Base-by-base conservation (phyloP, 2,888 invertebrate species). In the Athalia cordata region DNA sequence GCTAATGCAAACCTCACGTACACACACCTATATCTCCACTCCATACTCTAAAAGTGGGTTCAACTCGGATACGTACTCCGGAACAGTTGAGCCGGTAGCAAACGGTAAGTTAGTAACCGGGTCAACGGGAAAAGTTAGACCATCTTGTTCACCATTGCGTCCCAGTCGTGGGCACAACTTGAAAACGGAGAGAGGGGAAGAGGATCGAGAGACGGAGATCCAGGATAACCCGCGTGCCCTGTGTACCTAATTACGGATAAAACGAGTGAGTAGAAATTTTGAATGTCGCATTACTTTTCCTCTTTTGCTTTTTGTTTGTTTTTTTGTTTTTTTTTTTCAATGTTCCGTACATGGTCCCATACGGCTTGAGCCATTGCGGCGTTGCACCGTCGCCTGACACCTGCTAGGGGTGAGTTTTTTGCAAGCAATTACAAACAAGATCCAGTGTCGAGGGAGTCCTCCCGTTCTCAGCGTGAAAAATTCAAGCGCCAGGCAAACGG, bases 401-500 rank as follows among this genome's bases (percentile, higher is more conserved):
- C 59, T 47, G 45, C 7, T 6, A 3, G 66, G 11, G 59, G 72
- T 13, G 45, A 47, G 57, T 64, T 61, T 75, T 70, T 49, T 43
- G 29, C 62, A 47, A 62, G 75, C 62, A 75, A 75, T 75, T 75
- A 75, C 62, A 59, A 75, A 57, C 50, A 50, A 75, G 75, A 64
- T 75, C 47, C 62, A 62, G 62, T 62, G 75, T 75, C 72, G 75
- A 29, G 49, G 62, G 75, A 64, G 50, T 75, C 62, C 75, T 47
- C 43, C 62, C 62, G 61, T 75, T 7, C 13, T n/a, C n/a, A 64
- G 75, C 52, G 75, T 75, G 75, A 75, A 75, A 64, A 75, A 75
- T 75, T 75, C 75, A 62, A 75, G 75, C 50, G 50, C 62, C 75
- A 75, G 62, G 64, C 62, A 62, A 75, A 75, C 75, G 75, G 74